These are phyloP conservation scores for Hormiphora californensis DNA, from an alignment of 37 sponge, comb jelly and placozoan species.

Conservation along the genomic window DNA sequence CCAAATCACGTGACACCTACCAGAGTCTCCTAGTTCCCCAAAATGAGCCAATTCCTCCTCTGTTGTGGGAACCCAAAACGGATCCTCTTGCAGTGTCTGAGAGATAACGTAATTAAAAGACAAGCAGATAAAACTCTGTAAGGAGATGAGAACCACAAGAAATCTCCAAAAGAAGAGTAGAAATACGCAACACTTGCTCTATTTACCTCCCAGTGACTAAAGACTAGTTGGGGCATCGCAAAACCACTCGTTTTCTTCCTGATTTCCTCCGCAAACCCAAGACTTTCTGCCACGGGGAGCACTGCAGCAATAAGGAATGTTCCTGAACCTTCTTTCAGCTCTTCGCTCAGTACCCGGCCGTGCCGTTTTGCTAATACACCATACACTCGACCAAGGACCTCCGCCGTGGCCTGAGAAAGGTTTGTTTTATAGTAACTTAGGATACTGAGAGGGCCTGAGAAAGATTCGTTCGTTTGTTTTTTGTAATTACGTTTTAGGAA, in stretches of 20 bases:
- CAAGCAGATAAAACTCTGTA: neutral
- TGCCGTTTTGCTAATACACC: constrained; percentile 77
- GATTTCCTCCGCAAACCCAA: constrained; percentile 96
- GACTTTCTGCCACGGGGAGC: constrained; percentile 93
- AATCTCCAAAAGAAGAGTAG: no score
- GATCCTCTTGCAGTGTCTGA: constrained; percentile 74
- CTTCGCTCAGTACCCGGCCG: constrained; percentile 76
- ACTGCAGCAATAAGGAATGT: constrained; percentile 74
- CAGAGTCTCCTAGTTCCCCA: constrained; percentile 94
- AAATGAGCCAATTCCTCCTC: constrained; percentile 92
- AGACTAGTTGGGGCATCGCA: constrained; percentile 94
- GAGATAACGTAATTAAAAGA: neutral
- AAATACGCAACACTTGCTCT: neutral
- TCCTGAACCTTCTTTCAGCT: constrained; percentile 81
- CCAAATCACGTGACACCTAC: no score
- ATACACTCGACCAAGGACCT: constrained; percentile 85
- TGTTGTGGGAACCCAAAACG: constrained; percentile 97
- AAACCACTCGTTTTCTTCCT: constrained; percentile 92
- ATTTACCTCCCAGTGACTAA: constrained; percentile 93
- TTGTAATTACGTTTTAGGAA: no score
- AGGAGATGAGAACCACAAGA: neutral
- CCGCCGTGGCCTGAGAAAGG: constrained; percentile 68
- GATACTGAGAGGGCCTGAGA: no score
- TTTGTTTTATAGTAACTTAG: no score
- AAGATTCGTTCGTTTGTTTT: no score